Evolutionary conservation across 2,113 vertebrate species (phyloP).

Genomic region (Emydocephalus ijimae): DNA sequence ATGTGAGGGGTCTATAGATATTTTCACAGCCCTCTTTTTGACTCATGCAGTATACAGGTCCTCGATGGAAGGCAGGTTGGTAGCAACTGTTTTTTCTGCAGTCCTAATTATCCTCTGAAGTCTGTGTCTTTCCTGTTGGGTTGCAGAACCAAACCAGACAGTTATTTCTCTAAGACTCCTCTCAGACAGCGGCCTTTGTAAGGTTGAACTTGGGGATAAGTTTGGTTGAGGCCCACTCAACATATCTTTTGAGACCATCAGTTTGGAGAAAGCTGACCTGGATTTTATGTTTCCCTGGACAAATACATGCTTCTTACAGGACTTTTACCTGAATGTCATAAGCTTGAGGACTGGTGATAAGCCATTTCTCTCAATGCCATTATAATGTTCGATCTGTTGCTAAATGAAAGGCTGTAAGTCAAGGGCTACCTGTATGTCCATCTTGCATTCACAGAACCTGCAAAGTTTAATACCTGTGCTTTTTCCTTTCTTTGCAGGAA

Average conservation of each 20-base stretch:
- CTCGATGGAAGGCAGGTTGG: too few relatives aligned
- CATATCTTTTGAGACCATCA: background rate
- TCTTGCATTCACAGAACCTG: background rate
- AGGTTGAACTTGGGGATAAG: background rate
- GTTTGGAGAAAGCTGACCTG: background rate
- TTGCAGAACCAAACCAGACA: too few relatives aligned
- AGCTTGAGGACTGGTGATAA: background rate
- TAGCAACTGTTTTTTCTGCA: too few relatives aligned
- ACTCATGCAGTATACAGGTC: too few relatives aligned
- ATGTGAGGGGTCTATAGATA: too few relatives aligned
- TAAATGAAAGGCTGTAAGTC: background rate
- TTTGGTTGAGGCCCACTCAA: background rate
- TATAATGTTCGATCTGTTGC: background rate
- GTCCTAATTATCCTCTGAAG: too few relatives aligned
- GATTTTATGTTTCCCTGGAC: background rate
- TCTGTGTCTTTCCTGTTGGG: too few relatives aligned
- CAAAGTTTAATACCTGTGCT: background rate
- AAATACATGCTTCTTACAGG: background rate
- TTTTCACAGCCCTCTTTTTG: too few relatives aligned
- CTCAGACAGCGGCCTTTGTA: background rate
- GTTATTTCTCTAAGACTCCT: background rate
- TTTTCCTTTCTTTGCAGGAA: conserved; percentile 72
- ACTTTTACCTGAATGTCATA: background rate
- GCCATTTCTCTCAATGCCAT: background rate
- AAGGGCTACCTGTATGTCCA: background rate